Conservation (phyloP, 2,113 vertebrate genomes). For the Halcyon senegalensis region DNA sequence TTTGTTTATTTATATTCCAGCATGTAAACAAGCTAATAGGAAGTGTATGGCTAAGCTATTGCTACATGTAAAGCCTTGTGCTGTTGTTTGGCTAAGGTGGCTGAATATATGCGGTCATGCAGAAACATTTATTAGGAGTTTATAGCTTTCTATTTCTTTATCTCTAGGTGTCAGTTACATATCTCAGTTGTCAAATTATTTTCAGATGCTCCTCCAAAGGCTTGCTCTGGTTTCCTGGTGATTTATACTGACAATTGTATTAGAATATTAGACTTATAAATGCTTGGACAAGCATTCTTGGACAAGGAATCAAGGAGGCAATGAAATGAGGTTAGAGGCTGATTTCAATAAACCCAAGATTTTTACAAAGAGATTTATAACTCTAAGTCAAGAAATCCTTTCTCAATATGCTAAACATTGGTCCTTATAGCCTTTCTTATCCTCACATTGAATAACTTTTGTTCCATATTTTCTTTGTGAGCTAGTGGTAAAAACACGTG, state of each 20-base stretch:
- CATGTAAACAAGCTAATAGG: not conserved
- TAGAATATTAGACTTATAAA: not conserved
- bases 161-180: not conserved
- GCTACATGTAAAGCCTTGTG: not conserved
- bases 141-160: not conserved
- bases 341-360: slow-evolving; percentile 19
- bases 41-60: not conserved
- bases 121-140: not conserved
- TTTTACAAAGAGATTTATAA: not conserved
- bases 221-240: not conserved
- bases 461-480: not conserved
- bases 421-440: not conserved
- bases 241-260: slow-evolving; percentile 35
- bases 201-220: slow-evolving; percentile 16
- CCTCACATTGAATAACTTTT: not conserved
- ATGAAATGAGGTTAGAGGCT: not conserved
- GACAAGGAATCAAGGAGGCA: not conserved
- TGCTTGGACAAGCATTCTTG: not conserved
- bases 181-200: not conserved
- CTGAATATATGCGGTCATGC: not conserved
- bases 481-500: not conserved
- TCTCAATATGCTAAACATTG: not conserved
- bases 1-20: not conserved
- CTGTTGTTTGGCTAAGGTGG: not conserved
- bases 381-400: not conserved